Percentiles rank a stretch among this genome's conserved stretches.
Evolutionary conservation across 2,113 vertebrate genomes (phyloP).

Genomic region (Mobula birostris): DNA sequence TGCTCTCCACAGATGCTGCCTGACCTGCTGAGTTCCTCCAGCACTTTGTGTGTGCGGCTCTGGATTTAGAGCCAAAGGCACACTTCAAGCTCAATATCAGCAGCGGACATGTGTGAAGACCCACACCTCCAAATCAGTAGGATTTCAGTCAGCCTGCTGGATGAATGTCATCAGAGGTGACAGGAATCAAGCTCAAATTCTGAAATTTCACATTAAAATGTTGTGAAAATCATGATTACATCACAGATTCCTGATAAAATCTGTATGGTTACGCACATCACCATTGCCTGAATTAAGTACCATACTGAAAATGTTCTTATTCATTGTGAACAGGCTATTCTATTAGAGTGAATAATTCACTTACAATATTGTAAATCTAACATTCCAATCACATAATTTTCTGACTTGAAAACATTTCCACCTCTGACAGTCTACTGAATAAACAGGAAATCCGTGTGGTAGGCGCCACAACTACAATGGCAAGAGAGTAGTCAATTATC

Average conservation of each 20-base stretch:
- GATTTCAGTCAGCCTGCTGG: too few species aligned
- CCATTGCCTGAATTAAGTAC: background rate
- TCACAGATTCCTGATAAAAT: background rate
- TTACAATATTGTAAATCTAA: background rate
- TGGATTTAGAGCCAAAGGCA: too few species aligned
- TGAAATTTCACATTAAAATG: background rate
- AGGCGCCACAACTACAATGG: background rate
- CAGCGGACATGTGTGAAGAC: too few species aligned
- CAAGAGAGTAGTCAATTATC: background rate
- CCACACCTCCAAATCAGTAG: too few species aligned
- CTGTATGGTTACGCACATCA: background rate
- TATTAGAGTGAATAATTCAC: background rate
- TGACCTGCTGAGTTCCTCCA: too few species aligned
- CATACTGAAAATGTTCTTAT: too few species aligned
- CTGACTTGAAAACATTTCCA: background rate
- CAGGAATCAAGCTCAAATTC: background rate
- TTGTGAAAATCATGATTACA: background rate
- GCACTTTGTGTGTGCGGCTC: too few species aligned
- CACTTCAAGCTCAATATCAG: too few species aligned
- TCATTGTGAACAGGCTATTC: background rate
- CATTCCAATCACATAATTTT: background rate
- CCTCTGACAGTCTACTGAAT: background rate
- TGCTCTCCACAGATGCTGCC: too few species aligned
- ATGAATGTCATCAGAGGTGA: too few species aligned
- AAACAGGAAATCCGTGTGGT: background rate